Base-by-base conservation (phyloP, 2,888 invertebrate species). In the Drosophila nigricruria region DNA sequence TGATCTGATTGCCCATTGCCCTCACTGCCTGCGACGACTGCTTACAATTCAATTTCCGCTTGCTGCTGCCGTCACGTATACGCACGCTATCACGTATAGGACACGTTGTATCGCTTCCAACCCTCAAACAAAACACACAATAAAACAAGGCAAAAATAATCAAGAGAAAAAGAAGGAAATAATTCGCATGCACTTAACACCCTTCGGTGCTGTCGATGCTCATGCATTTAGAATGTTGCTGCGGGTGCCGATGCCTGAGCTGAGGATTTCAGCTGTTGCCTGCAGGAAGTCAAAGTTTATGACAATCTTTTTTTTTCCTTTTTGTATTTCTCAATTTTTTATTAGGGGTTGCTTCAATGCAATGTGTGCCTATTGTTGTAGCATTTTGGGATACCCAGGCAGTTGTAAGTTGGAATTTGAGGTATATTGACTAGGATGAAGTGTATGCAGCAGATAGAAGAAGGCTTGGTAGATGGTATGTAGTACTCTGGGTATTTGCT, bases 1-100 rank as follows among this genome's bases (percentile, higher is more conserved):
- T 60, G 58, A 76, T 63, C 64, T 47, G 64, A 76, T 76, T 69
- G 61, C 36, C 36, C 10, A 30, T n/a, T 42, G 50, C 20, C 30
- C 9, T 10, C 10, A 10, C 47, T 36, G 36, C 30, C 36, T 72
- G 45, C n/a, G n/a, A n/a, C 43, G 54, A 71, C 34, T 56, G 52
- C 36, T 36, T 40, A 16, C 76, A 68, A 65, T 77, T 79, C 79
- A 82, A 82, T 82, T 82, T 82, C 88, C 88, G 88, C 57, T 58
- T 54, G 34, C 47, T 59, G 36, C 59, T 49, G 60, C n/a, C 68
- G 65, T 73, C 84, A 84, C 82, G 79, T 81, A 73, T 69, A 79
- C 73, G 82, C 84, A 53, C 45, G 52, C 65, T 81, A 82, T 82
- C 82, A 82, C 88, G 88, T 82, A 71, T 84, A 72, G 73, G 62